Evolutionary conservation across 2,113 vertebrate genomes (phyloP).

Genomic region (Brachyhypopomus occidentalis): DNA sequence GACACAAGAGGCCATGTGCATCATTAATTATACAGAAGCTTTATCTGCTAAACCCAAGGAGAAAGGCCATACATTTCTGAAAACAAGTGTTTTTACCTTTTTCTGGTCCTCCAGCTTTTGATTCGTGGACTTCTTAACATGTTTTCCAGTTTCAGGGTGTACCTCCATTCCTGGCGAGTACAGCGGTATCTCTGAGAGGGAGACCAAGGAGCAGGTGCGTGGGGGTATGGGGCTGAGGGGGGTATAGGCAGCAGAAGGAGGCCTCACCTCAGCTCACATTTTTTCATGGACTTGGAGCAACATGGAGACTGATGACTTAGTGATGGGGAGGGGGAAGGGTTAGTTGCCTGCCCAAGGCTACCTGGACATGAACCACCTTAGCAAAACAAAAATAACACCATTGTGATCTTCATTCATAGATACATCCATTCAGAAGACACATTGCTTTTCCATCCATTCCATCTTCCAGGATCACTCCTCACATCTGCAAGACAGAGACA

Average conservation of each 20-base stretch:
- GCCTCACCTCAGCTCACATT: conserved; percentile 80
- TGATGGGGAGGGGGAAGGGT: too few species aligned
- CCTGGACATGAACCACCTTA: conserved; percentile 54
- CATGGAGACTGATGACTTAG: background rate
- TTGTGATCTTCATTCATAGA: conserved; percentile 36
- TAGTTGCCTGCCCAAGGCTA: too few species aligned
- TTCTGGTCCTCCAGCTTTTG: conserved; percentile 99
- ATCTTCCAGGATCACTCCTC: conserved; percentile 48
- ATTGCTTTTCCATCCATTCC: conserved; percentile 53
- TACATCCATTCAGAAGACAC: conserved; percentile 43
- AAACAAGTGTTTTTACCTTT: conserved; percentile 80
- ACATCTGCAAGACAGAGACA: conserved; percentile 75
- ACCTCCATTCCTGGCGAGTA: conserved; percentile 88
- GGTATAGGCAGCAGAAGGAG: conserved; percentile 72
- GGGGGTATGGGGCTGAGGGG: conserved; percentile 44
- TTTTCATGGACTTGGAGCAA: conserved; percentile 58
- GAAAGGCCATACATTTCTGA: background rate
- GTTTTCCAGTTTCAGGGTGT: conserved; percentile 89
- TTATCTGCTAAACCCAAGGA: background rate
- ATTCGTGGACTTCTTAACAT: conserved; percentile 93
- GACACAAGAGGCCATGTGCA: background rate
- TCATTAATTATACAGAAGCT: background rate
- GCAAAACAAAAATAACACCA: conserved; percentile 59
- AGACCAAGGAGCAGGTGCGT: conserved; percentile 34
- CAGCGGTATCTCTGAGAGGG: conserved; percentile 67